A percentile compares a stretch with the other conserved stretches of the same genome.
Evolutionary conservation across 2,888 invertebrate genomes (phyloP).

Genomic region (Trypoxylon attenuatum): DNA sequence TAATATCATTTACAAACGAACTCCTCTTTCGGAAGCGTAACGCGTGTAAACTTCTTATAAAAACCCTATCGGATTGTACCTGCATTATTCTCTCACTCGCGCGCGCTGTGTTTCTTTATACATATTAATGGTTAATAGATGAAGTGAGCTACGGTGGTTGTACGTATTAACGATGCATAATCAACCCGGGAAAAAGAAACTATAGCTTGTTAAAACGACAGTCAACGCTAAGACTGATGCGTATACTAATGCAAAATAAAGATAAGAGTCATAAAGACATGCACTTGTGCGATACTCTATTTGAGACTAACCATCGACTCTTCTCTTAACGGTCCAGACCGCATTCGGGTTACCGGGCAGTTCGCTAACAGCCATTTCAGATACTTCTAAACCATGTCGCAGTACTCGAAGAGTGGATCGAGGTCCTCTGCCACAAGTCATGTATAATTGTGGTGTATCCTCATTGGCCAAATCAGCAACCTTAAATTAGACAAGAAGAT

Average conservation of each 20-base stretch:
- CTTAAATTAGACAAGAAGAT: conserved; percentile 65
- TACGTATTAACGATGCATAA: no score
- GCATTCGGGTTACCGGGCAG: conserved; percentile 99
- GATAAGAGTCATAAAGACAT: conserved; percentile 30
- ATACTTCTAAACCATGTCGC: conserved; percentile 97
- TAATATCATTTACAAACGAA: conserved; percentile 63
- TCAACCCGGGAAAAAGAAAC: no score
- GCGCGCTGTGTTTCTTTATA: no score
- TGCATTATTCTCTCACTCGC: no score
- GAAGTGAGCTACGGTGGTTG: no score
- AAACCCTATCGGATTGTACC: no score
- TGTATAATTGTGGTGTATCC: conserved; percentile 98
- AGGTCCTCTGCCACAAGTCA: conserved; percentile 96
- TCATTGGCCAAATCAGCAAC: conserved; percentile 97
- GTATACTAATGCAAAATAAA: conserved; percentile 9
- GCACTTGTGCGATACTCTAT: conserved; percentile 41
- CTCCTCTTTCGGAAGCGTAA: conserved; percentile 3
- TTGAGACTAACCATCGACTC: conserved; percentile 91
- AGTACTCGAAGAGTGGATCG: conserved; percentile 93
- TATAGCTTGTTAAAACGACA: no score
- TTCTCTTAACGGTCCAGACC: conserved; percentile 98
- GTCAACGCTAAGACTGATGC: background rate
- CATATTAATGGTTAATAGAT: no score
- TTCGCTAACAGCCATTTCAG: conserved; percentile 99
- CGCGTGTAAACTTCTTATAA: background rate